Percentiles rank a stretch among this genome's conserved stretches.
phyloP scores from a whole-genome alignment of 2,797 vertebrate species.

The Petrocephalus schoutedeni region DNA sequence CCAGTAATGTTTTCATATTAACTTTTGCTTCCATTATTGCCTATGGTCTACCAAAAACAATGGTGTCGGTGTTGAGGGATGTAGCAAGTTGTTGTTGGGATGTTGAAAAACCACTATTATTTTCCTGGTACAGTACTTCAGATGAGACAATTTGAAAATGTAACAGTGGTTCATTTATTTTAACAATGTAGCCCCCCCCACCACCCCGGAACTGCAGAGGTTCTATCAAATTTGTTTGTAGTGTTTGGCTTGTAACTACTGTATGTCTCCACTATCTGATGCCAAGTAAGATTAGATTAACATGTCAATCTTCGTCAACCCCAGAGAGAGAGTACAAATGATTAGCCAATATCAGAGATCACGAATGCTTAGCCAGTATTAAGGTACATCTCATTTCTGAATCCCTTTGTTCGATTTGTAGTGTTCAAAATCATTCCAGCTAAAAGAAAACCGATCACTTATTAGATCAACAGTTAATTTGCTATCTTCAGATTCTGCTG shows the following conservation, averaged over 20 bases:
- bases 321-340: not conserved
- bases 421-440: not conserved
- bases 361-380: not conserved
- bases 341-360: not conserved
- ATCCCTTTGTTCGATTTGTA: not conserved
- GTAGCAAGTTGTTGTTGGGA: not conserved
- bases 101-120: not conserved
- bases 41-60: not conserved
- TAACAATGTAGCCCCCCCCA: not conserved
- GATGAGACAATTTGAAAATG: not conserved
- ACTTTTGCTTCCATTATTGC: slow-evolving; percentile 1
- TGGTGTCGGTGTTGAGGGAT: not conserved
- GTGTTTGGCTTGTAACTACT: too few relatives aligned
- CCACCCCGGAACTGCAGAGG: not conserved
- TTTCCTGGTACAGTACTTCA: not conserved
- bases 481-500: not conserved
- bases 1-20: not conserved
- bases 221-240: too few relatives aligned
- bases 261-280: too few relatives aligned
- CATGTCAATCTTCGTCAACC: not conserved
- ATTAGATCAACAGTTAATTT: not conserved
- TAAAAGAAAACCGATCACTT: not conserved
- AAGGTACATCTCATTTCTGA: not conserved
- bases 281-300: not conserved
- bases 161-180: not conserved